Evolutionary conservation across 2,113 vertebrate species (phyloP).

Genomic region (Gambusia holbrooki): DNA sequence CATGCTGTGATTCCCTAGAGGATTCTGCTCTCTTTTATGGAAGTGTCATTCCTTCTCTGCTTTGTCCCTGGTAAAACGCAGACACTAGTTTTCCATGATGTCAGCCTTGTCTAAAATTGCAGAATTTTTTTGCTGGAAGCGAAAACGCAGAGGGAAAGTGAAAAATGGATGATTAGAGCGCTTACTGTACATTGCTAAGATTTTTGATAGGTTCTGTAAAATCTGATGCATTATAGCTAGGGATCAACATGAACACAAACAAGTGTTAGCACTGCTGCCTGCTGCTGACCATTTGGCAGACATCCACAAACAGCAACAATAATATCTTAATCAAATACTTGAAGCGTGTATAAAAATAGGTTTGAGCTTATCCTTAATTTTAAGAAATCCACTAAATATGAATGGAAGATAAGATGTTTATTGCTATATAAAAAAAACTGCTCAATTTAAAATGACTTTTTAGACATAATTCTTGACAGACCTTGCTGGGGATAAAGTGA

Average conservation of each 20-base stretch:
- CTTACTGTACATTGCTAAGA: constrained; percentile 38
- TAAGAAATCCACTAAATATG: background rate
- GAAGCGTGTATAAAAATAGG: background rate
- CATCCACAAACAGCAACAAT: constrained; percentile 3
- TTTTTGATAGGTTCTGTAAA: constrained; percentile 14
- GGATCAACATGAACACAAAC: constrained; percentile 17
- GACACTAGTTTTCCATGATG: constrained; percentile 70
- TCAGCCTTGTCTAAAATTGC: constrained; percentile 27
- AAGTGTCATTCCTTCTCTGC: constrained; percentile 30
- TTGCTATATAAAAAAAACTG: background rate
- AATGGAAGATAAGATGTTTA: background rate
- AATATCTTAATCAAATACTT: background rate
- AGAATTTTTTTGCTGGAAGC: constrained; percentile 48
- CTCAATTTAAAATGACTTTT: background rate
- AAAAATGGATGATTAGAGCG: constrained; percentile 43
- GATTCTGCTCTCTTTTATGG: constrained; percentile 15
- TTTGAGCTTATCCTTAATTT: background rate
- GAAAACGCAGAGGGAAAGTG: constrained; percentile 5
- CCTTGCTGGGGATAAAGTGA: background rate
- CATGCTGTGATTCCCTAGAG: constrained; percentile 16
- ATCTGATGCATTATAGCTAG: constrained; percentile 27
- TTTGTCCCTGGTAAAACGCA: constrained; percentile 38
- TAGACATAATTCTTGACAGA: background rate
- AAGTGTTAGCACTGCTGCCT: constrained; percentile 29
- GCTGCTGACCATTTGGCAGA: constrained; percentile 10